Evolutionary conservation across 2,797 vertebrate genomes (phyloP).

Genomic region (Lagodon rhomboides): DNA sequence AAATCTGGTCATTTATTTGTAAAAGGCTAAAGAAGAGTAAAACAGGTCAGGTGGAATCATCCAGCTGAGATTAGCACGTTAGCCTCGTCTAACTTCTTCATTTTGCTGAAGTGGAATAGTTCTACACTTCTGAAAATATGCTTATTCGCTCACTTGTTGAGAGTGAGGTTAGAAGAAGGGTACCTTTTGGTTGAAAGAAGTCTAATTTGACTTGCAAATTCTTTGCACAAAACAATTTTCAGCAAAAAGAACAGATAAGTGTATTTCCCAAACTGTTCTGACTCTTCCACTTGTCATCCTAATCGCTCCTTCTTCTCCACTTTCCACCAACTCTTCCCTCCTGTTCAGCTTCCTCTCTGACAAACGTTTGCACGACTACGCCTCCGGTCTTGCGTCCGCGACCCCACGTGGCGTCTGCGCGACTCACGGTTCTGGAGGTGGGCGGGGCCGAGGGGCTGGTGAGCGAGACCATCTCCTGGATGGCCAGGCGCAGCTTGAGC

Average conservation of each 20-base stretch:
- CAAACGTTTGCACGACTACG: constrained; percentile 4
- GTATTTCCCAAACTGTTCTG: not conserved
- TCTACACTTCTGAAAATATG: not conserved
- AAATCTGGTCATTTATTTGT: not conserved
- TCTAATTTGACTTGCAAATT: too few relatives aligned
- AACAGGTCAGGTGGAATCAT: not conserved
- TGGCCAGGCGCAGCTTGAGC: constrained; percentile 95
- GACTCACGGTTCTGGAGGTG: constrained; percentile 97
- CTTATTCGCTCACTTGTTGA: not conserved
- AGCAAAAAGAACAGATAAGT: not conserved
- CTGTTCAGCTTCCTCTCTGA: constrained; percentile 1
- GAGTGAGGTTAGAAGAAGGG: not conserved
- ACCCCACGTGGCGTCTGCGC: not conserved
- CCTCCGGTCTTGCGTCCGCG: not conserved
- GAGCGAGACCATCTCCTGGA: constrained; percentile 99
- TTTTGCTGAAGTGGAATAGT: not conserved
- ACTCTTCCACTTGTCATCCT: not conserved
- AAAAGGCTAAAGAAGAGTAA: not conserved
- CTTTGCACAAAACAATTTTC: too few relatives aligned
- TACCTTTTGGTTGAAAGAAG: too few relatives aligned
- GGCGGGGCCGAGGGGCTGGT: constrained; percentile 97
- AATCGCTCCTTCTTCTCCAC: not conserved
- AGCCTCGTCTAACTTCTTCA: not conserved
- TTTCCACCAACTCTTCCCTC: not conserved
- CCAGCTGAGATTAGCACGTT: not conserved